Evolutionary conservation across 2,113 vertebrate species (phyloP).

Genomic region (Romanogobio albipinnatus): DNA sequence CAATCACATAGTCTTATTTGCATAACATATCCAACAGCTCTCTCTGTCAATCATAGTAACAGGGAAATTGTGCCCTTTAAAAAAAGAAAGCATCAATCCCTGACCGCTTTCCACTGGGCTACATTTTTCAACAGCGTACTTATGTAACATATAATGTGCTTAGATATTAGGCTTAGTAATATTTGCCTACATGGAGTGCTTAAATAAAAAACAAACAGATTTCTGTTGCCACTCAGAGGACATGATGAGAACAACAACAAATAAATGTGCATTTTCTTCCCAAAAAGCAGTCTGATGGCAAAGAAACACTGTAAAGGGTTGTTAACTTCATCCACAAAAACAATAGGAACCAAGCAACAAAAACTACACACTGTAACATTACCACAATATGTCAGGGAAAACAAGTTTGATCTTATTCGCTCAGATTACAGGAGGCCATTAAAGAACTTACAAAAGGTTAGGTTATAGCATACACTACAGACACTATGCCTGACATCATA

Average conservation of each 20-base stretch:
- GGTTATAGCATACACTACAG: neutral
- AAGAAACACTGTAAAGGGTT: constrained; percentile 14
- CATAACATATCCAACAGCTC: constrained; percentile 32
- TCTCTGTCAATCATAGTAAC: neutral
- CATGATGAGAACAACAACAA: constrained; percentile 15
- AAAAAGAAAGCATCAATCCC: neutral
- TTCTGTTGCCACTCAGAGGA: constrained; percentile 13
- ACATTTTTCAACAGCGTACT: neutral
- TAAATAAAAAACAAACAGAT: neutral
- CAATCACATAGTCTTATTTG: constrained; percentile 18
- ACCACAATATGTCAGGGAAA: constrained; percentile 34
- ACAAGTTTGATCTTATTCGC: constrained; percentile 49
- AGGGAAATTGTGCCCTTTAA: neutral
- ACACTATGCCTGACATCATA: neutral
- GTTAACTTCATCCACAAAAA: constrained; percentile 30
- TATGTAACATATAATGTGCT: neutral
- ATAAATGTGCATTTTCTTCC: neutral
- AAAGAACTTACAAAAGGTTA: neutral
- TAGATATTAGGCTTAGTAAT: neutral
- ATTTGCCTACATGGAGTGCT: neutral
- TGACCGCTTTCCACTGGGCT: neutral
- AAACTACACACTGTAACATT: constrained; percentile 1
- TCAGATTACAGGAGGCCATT: constrained; percentile 19
- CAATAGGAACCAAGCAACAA: constrained; percentile 11
- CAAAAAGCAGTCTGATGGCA: neutral